A percentile compares a stretch with the other conserved stretches of the same genome.
These are phyloP conservation scores for Chamaea fasciata DNA, from an alignment of 2,113 vertebrate genomes.

Conservation along the genomic window DNA sequence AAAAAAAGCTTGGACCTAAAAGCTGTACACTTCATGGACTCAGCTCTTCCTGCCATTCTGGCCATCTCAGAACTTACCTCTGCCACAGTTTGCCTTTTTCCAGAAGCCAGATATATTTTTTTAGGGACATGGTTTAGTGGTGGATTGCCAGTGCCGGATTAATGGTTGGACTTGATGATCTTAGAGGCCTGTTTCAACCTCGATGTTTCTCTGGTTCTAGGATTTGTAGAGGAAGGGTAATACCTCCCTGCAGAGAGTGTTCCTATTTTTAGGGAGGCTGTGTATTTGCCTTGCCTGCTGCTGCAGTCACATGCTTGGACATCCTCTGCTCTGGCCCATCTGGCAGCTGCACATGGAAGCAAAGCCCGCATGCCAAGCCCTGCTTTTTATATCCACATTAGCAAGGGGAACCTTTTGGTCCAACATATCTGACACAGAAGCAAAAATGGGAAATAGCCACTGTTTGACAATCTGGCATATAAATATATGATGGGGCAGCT, in stretches of 20 bases:
- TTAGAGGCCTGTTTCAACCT: neutral
- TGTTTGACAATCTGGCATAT: neutral
- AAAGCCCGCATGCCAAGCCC: neutral
- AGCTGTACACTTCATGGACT: neutral
- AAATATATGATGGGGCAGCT: neutral
- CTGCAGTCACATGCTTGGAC: neutral
- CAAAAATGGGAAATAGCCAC: neutral
- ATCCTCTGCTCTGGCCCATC: neutral
- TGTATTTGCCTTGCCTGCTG: neutral
- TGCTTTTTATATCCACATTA: neutral
- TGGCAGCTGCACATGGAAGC: neutral
- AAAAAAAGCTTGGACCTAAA: neutral
- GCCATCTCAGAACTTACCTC: neutral
- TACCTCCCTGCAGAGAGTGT: neutral
- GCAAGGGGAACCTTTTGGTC: neutral
- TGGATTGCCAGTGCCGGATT: neutral
- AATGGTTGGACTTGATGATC: neutral
- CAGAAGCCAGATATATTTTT: neutral
- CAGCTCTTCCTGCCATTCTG: neutral
- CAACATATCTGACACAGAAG: neutral
- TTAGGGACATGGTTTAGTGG: neutral
- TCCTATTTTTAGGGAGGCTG: neutral
- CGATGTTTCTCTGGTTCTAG: neutral
- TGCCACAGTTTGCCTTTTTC: neutral
- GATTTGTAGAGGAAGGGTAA: neutral